Evolutionary conservation across 2,797 vertebrate genomes (phyloP), one percentile per base, ranked within the genome.

Genomic region (Salmo trutta): DNA sequence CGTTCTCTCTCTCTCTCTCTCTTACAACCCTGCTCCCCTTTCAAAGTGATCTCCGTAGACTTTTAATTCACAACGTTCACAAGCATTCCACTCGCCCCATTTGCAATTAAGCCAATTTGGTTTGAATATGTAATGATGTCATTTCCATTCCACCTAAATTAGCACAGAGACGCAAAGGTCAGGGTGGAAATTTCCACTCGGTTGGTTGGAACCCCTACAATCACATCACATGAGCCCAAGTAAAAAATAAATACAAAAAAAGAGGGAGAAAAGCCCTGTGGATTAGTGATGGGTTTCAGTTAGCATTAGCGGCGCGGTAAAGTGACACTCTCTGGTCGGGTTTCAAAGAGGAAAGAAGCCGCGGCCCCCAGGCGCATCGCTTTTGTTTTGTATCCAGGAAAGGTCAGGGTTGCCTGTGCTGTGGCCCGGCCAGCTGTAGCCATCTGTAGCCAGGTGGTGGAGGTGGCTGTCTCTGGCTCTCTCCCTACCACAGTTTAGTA

Each of bases 81-180:
- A 64, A 93, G 94, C 95, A 95, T 97, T 96, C 95, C 95, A 17
- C 94, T 96, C 95, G 92, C 94, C 95, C 93, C 95, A 95, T 96
- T 97, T 94, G 95, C 96, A 98, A 98, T 97, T 98, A 97, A 97
- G 95, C 95, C 97, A 96, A 96, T 97, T 98, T 97, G 95, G 96
- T 95, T 96, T 95, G 96, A 98, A 98, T 97, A 97, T 95, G 96
- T 97, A 97, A 97, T 95, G 94, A 96, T 95, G 96, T 96, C 97
- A 98, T 98, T 99, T 97, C 96, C 95, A 96, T 98, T 97, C 95
- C 92, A 93, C 91, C 93, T 94, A 90, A 97, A 98, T 98, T 98
- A 97, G 96, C 92, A 92, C 79, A n/a, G 89, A 92, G 95, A 96
- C 94, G 95, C 84, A 97, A 97, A 97, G 97, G 96, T 98, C 97